A percentile compares a stretch with the other conserved stretches of the same genome.
phyloP scores from a whole-genome alignment of 2,113 vertebrate genomes.

The Gallinago jamesoni region DNA sequence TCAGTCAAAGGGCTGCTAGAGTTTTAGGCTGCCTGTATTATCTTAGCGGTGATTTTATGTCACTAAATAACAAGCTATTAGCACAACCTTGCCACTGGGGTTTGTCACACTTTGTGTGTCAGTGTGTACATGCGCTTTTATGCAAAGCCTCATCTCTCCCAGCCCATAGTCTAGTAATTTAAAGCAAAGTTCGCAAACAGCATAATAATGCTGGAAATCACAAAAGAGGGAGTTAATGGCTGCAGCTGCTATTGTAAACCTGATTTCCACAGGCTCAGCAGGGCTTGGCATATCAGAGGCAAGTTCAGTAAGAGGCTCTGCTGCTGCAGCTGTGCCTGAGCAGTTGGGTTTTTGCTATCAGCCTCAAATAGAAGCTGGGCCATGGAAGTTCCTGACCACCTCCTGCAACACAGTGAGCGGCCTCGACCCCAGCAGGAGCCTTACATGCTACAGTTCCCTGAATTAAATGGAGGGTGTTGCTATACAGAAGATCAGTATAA shows the following conservation, averaged over 20 bases:
- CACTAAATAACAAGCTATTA: constrained; percentile 27
- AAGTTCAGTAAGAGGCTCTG: constrained; percentile 14
- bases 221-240: constrained; percentile 66
- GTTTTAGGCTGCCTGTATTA: constrained; percentile 1
- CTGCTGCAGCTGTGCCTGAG: constrained; percentile 52
- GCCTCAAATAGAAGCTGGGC: background rate
- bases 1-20: background rate
- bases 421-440: background rate
- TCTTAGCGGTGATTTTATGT: constrained; percentile 31
- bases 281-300: constrained; percentile 44
- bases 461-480: background rate
- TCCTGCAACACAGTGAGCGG: background rate
- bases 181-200: constrained; percentile 42
- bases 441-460: fast-evolving
- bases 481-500: background rate
- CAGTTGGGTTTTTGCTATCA: background rate
- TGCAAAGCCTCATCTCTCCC: constrained; percentile 4
- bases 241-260: constrained; percentile 64
- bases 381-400: background rate
- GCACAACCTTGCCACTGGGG: constrained; percentile 8
- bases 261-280: constrained; percentile 70
- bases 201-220: constrained; percentile 69
- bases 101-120: constrained; percentile 18
- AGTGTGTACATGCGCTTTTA: background rate
- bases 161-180: constrained; percentile 10